Percentiles rank a stretch among this genome's conserved stretches.
These are phyloP conservation scores for Zingel zingel DNA, from an alignment of 2,113 vertebrate genomes.

Conservation along the genomic window DNA sequence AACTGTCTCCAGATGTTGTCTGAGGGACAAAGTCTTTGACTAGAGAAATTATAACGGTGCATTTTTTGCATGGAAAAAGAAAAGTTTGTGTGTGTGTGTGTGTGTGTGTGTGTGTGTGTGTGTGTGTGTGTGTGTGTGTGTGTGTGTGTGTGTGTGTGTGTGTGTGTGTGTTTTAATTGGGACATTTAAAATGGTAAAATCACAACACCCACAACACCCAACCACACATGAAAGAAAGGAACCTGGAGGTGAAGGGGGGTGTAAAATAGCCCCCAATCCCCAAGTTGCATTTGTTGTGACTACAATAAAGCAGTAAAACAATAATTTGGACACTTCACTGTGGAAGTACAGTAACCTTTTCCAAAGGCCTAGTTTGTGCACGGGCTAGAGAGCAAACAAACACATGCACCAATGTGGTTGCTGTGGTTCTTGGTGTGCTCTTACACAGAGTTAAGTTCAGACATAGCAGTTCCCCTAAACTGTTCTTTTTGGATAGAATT, in stretches of 20 bases:
- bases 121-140: neutral
- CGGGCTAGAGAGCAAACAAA: neutral
- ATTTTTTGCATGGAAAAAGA: constrained; percentile 44
- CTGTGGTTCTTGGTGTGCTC: constrained; percentile 12
- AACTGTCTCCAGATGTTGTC: constrained; percentile 35
- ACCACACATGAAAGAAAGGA: constrained; percentile 22
- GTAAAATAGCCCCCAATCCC: constrained; percentile 22
- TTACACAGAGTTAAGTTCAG: neutral
- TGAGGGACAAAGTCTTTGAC: constrained; percentile 45
- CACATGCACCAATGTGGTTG: neutral
- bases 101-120: neutral
- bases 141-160: constrained; percentile 12
- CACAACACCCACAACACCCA: constrained; percentile 1
- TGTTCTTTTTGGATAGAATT: neutral
- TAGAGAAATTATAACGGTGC: constrained; percentile 9
- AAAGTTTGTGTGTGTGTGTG: neutral
- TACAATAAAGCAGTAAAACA: constrained; percentile 51
- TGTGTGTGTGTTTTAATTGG: constrained; percentile 11
- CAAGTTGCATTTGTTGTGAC: constrained; percentile 56
- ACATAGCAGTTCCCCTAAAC: neutral
- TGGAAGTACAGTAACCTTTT: constrained; percentile 55
- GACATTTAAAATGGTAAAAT: constrained; percentile 11
- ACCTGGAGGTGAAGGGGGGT: neutral
- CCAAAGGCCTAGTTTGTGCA: constrained; percentile 24
- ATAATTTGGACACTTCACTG: constrained; percentile 13